Conservation (phyloP, 2,888 invertebrate genomes). For the Heliothis peltigera region DNA sequence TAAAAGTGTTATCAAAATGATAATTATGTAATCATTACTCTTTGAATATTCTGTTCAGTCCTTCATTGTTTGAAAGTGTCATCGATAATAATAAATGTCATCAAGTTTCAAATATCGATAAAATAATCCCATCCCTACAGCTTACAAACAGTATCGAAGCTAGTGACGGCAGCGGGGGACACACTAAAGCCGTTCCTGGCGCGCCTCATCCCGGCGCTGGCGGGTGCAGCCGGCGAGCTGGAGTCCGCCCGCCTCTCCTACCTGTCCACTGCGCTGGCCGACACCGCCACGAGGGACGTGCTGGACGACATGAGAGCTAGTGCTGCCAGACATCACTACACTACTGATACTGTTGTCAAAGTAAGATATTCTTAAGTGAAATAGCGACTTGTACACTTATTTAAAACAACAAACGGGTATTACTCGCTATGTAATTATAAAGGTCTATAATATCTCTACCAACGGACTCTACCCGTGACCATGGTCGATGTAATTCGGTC, state of each 20-base stretch:
- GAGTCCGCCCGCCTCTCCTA: constrained; percentile 95
- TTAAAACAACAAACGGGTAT: no score
- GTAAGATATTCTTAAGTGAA: constrained; percentile 85
- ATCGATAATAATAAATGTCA: no score
- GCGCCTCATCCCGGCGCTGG: constrained; percentile 94
- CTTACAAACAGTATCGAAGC: constrained; percentile 95
- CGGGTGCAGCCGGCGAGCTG: constrained; percentile 96
- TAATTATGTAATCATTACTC: no score
- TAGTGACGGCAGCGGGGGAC: constrained; percentile 94
- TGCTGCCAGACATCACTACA: constrained; percentile 95
- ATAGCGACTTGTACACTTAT: no score
- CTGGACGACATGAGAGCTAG: constrained; percentile 95
- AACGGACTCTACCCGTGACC: no score
- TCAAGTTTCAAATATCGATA: neutral
- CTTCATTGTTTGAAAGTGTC: no score
- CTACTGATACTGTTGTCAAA: constrained; percentile 96
- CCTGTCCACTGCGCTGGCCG: constrained; percentile 93
- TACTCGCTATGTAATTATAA: no score
- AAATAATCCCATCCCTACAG: constrained; percentile 77
- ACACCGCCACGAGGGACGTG: constrained; percentile 92
- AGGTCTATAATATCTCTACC: no score
- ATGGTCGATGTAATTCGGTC: no score
- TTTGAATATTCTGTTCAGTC: no score
- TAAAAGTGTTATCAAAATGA: no score
- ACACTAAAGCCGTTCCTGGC: constrained; percentile 95